Evolutionary conservation across 2,888 invertebrate species (phyloP), one percentile per base, ranked within the genome.

Genomic region (Epirrhoe tristata): DNA sequence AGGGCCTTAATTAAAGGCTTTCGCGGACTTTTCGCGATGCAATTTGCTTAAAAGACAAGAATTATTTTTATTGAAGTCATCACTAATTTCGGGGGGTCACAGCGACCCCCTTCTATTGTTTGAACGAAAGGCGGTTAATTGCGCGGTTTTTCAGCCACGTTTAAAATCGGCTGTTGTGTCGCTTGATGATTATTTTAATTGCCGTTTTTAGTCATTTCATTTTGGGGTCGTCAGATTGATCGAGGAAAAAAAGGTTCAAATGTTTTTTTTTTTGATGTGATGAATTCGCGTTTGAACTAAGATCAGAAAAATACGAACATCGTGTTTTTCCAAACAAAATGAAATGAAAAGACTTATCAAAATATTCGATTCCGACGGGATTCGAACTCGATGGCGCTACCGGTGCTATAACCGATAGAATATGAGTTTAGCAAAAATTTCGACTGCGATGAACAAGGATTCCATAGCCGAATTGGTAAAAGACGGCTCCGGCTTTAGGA

Each of bases 11-110:
- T 93, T 92, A 93, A 93, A 92, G 93, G 91, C 92, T 93, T 91
- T 72, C 57, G 73, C 83, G 91, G 92, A 92, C 93, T 90, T 90
- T 92, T 91, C 90, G 90, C 91, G 91, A 92, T 92, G 93, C 93
- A 93, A 93, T 93, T 93, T 93, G 92, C 89, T 81, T 93, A 92
- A 93, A 93, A 93, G 93, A 93, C 93, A 92, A 91, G 93, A 93
- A 93, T 93, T 93, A 93, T 93, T 93, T 93, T 93, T 93, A 93
- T 93, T 93, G 93, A 93, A 93, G 93, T 92, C 93, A 93, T 93
- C 93, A 93, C 93, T 93, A 93, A 93, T 93, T 93, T 93, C 84
- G 78, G 53, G 83, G 85, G 80, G 78, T 74, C 39, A 43, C 39
- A 43, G 8, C 39, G 12, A 43, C 39, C 39, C 39, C 39, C 39